These are phyloP conservation scores for Ischnura elegans DNA, from an alignment of 2,888 invertebrate genomes.

Conservation along the genomic window DNA sequence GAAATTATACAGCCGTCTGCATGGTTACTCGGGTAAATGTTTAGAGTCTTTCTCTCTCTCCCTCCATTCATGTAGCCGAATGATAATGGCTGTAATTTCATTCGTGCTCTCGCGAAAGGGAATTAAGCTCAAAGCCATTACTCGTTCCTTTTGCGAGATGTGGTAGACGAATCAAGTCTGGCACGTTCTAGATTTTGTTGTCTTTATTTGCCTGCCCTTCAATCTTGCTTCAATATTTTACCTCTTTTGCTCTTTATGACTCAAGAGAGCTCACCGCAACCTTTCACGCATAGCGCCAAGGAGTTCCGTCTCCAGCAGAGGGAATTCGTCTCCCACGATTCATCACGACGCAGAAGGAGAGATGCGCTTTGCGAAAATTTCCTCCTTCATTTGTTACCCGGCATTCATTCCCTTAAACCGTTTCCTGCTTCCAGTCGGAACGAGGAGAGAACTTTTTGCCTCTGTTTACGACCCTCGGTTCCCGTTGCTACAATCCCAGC, in stretches of 20 bases:
- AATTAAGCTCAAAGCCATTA: neutral
- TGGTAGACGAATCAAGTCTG: neutral
- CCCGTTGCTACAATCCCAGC: neutral
- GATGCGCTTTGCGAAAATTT: neutral
- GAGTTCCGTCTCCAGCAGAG: neutral
- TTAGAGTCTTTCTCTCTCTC: too few relatives aligned
- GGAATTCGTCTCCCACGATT: neutral
- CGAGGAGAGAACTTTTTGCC: neutral
- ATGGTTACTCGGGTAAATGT: too few relatives aligned
- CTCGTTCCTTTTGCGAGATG: neutral
- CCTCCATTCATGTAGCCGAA: neutral
- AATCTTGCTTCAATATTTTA: neutral
- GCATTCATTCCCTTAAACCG: conserved; percentile 16
- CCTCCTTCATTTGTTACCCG: neutral
- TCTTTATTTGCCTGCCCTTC: neutral
- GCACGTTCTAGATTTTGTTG: neutral
- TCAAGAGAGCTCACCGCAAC: neutral
- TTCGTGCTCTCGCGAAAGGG: neutral
- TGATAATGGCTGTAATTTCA: neutral
- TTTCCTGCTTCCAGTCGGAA: neutral
- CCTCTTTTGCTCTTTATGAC: neutral
- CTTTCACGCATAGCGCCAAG: too few relatives aligned
- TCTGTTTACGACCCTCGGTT: neutral
- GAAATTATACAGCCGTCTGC: too few relatives aligned
- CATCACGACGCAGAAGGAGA: neutral